Percentiles rank a stretch among this genome's conserved stretches.
phyloP scores from a whole-genome alignment of 2,888 invertebrate genomes.

The Meloe dianella region DNA sequence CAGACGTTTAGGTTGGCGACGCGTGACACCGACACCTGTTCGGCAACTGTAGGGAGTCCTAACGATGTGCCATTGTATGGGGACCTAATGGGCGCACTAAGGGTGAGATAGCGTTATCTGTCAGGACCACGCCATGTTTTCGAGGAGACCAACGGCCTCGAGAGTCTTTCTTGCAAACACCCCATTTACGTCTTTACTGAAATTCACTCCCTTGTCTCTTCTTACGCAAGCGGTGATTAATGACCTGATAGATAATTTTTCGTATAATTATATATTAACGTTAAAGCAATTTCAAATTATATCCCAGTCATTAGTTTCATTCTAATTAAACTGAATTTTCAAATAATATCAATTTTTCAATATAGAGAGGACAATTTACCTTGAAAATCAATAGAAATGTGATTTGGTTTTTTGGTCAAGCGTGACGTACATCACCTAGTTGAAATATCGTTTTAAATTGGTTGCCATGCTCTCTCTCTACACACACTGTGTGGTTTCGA shows the following conservation, averaged over 20 bases:
- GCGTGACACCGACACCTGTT: constrained; percentile 56
- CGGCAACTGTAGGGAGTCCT: constrained; percentile 46
- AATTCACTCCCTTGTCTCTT: neutral
- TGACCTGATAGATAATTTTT: constrained; percentile 6
- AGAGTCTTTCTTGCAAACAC: constrained; percentile 34
- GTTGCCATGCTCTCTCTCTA: constrained; percentile 21
- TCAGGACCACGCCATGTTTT: constrained; percentile 53
- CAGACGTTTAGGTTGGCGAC: constrained; percentile 40
- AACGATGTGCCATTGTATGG: constrained; percentile 54
- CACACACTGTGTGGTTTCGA: constrained; percentile 35
- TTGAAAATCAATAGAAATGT: neutral
- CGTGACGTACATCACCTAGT: neutral
- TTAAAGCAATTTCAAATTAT: constrained; percentile 23
- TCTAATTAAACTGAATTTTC: constrained; percentile 15
- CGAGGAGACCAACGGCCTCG: constrained; percentile 41
- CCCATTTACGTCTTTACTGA: constrained; percentile 37
- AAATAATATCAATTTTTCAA: neutral
- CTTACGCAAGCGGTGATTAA: constrained; percentile 16
- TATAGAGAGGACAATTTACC: neutral
- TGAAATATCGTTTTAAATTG: constrained; percentile 18
- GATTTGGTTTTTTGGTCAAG: constrained; percentile 7
- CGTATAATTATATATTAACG: constrained; percentile 27
- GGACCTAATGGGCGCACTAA: constrained; percentile 54
- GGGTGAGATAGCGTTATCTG: constrained; percentile 57
- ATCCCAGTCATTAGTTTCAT: constrained; percentile 8